Evolutionary conservation across 2,113 vertebrate genomes (phyloP), one percentile per base, ranked within the genome.

Genomic region (Orycteropus afer): DNA sequence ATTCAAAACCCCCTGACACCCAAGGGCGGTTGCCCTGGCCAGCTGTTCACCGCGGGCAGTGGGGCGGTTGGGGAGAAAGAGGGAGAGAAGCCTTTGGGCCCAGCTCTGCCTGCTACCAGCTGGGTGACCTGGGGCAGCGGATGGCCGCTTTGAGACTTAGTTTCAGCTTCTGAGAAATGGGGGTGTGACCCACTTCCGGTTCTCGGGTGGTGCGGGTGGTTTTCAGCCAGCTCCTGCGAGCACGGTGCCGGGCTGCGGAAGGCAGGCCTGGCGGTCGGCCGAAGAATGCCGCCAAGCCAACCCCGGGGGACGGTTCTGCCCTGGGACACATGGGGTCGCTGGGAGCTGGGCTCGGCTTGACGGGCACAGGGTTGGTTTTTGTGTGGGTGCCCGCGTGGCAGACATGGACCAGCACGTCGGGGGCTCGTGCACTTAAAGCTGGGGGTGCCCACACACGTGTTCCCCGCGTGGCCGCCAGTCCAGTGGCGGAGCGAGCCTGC

Each of bases 1-100:
- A 0, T 2, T 6, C 0, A 2, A 0, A 5, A 15, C 23, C 89
- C 57, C 0, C 4, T 3, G 7, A 32, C 45, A 53, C 17, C 5
- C 3, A 5, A 29, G 47, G 42, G 86, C 0, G 0, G 3, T 18
- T 6, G 77, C 63, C 32, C 29, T 1, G 0, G 55, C 23, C 32
- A 1, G 29, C 63, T 23, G 32, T 22, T 37, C 37, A 11, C 18
- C 34, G 29, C 17, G n/a, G n/a, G n/a, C n/a, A n/a, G n/a, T n/a
- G n/a, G n/a, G n/a, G n/a, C n/a, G 15, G 7, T 4, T 14, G 23
- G 55, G 55, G 55, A 57, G 55, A 57, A 7, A 9, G 55, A 22
- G 55, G 23, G 55, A 7, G 18, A 57, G 55, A 23, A n/a, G n/a
- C n/a, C n/a, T n/a, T n/a, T n/a, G n/a, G n/a, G n/a, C 40, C 76